A percentile compares a stretch with the other conserved stretches of the same genome.
These are phyloP conservation scores for Antedon bifida DNA, from an alignment of 35 echinoderm and acorn worm species.

Conservation along the genomic window DNA sequence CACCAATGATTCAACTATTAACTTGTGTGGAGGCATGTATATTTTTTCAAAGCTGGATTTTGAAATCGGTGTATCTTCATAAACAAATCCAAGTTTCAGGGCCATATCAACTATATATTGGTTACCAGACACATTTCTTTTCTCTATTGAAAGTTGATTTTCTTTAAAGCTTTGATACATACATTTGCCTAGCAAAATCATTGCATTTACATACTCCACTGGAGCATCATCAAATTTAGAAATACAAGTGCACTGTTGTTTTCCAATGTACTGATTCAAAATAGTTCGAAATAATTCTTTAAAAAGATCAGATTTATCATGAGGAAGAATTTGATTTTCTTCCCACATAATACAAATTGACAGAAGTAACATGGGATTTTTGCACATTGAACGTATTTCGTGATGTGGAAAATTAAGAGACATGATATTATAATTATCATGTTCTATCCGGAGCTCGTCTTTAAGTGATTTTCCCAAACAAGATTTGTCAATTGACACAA, in stretches of 20 bases:
- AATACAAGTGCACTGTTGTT: neutral
- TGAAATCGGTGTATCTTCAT: neutral
- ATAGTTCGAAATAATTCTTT: neutral
- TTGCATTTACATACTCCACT: neutral
- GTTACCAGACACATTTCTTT: neutral
- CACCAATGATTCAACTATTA: neutral
- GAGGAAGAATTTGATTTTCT: neutral
- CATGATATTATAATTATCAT: too few species aligned
- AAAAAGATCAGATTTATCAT: neutral
- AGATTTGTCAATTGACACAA: neutral
- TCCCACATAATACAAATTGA: neutral
- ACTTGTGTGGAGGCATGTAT: neutral
- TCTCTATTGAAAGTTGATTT: neutral
- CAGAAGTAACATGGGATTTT: neutral
- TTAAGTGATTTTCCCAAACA: neutral
- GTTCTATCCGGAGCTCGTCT: neutral
- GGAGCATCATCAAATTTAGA: neutral
- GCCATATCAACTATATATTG: neutral
- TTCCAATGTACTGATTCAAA: neutral
- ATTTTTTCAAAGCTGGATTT: neutral
- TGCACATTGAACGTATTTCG: neutral
- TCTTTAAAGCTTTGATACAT: neutral
- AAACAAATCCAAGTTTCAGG: neutral
- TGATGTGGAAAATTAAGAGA: too few species aligned
- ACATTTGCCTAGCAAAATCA: neutral